These are phyloP conservation scores for Boloria euphrosyne DNA, from an alignment of 2,888 invertebrate genomes.

Conservation along the genomic window DNA sequence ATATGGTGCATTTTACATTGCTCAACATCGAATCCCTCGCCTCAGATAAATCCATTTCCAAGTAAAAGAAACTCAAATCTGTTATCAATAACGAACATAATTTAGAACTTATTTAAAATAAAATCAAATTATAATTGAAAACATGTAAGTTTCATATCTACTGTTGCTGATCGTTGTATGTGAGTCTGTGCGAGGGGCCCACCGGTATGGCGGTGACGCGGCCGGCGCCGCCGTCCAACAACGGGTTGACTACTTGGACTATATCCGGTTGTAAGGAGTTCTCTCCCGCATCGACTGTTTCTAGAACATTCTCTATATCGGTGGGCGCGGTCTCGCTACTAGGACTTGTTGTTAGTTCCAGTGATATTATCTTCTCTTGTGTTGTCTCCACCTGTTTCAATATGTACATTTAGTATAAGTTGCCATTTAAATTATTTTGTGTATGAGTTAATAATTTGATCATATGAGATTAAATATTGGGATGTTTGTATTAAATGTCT, in stretches of 20 bases:
- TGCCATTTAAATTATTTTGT: not conserved
- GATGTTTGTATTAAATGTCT: slow-evolving; percentile 1
- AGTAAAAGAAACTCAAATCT: too few species aligned
- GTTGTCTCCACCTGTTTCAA: slow-evolving; percentile 91
- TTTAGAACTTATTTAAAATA: too few species aligned
- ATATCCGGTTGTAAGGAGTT: slow-evolving; percentile 80
- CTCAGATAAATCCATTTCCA: too few species aligned
- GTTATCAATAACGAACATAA: too few species aligned
- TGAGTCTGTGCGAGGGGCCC: slow-evolving; percentile 69
- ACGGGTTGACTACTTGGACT: slow-evolving; percentile 79
- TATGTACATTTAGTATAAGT: not conserved
- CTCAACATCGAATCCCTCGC: too few species aligned
- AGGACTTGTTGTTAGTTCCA: slow-evolving; percentile 89
- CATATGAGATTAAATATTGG: not conserved
- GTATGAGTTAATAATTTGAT: slow-evolving; percentile 5
- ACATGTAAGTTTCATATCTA: not conserved
- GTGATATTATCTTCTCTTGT: slow-evolving; percentile 94
- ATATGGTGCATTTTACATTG: too few species aligned
- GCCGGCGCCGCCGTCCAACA: slow-evolving; percentile 75
- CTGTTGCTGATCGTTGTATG: slow-evolving; percentile 62
- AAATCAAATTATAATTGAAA: too few species aligned
- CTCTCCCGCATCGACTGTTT: slow-evolving; percentile 72
- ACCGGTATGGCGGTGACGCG: slow-evolving; percentile 75
- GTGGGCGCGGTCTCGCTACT: slow-evolving; percentile 82
- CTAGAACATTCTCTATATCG: slow-evolving; percentile 61